Percentiles rank a stretch among this genome's conserved stretches.
phyloP scores from a whole-genome alignment of 2,797 vertebrate genomes.

The Phoeniculus purpureus region DNA sequence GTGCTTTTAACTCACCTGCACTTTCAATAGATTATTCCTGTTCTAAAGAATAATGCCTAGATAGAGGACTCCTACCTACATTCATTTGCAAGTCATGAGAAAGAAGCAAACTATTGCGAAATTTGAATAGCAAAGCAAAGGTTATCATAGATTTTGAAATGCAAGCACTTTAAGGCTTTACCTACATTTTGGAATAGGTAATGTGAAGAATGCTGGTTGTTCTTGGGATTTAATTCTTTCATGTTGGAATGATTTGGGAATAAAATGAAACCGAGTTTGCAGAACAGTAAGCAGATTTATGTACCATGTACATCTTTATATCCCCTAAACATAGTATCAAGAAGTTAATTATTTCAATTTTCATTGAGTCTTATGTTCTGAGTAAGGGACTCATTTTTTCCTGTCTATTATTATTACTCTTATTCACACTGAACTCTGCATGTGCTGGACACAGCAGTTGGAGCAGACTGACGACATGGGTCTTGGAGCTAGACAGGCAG shows the following conservation, averaged over 20 bases:
- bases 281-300: background rate
- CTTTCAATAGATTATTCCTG: slow-evolving; percentile 15
- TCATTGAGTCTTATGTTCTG: background rate
- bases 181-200: slow-evolving; percentile 34
- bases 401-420: background rate
- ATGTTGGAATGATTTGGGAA: slow-evolving; percentile 11
- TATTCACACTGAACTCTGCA: background rate
- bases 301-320: background rate
- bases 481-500: background rate
- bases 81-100: slow-evolving; percentile 2
- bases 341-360: background rate
- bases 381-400: background rate
- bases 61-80: background rate
- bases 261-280: slow-evolving; percentile 17
- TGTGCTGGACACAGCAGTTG: background rate
- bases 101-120: background rate
- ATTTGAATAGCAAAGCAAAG: background rate
- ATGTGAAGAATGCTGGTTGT: background rate
- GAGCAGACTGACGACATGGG: background rate
- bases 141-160: background rate
- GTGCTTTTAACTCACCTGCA: background rate
- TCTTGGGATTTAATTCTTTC: slow-evolving; percentile 11
- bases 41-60: background rate
- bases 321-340: background rate
- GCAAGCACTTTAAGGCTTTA: background rate